Evolutionary conservation across 2,113 vertebrate genomes (phyloP).

Genomic region (Sakesphorus luctuosus): DNA sequence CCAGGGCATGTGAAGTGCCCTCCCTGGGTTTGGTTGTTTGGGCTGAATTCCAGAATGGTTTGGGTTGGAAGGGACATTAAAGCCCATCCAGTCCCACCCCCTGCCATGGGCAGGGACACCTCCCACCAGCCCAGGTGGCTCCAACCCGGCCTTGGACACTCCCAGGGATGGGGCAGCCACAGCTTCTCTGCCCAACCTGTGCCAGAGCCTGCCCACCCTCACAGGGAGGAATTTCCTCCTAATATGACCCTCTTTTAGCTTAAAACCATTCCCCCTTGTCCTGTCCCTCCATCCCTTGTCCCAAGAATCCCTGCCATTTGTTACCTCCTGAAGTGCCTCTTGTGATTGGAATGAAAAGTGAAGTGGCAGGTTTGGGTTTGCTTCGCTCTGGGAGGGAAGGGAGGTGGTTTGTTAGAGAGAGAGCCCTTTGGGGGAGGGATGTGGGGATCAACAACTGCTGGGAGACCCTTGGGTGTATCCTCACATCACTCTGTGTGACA

Average conservation of each 20-base stretch:
- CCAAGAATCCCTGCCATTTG: slow-evolving; percentile 18
- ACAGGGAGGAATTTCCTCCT: neutral
- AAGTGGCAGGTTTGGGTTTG: neutral
- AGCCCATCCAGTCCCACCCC: fast-evolving
- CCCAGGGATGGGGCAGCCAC: neutral
- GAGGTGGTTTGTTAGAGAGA: neutral
- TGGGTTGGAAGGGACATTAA: neutral
- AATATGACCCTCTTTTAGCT: no score
- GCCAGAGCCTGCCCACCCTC: neutral
- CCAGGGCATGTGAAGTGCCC: fast-evolving
- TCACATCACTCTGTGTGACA: neutral
- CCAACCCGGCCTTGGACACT: neutral
- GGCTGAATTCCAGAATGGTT: neutral
- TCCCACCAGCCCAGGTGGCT: neutral
- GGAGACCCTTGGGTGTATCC: neutral
- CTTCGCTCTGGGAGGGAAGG: neutral
- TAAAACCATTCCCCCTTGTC: no score
- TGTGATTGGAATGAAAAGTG: neutral
- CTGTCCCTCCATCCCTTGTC: no score
- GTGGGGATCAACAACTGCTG: neutral
- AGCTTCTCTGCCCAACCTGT: neutral
- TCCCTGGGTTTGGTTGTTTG: neutral
- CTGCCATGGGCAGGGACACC: neutral
- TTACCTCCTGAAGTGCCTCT: slow-evolving; percentile 19
- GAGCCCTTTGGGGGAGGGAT: neutral